Evolutionary conservation across 1,140 invertebrate genomes (phyloP), one percentile per base, ranked within the genome.

Genomic region (Adoxophyes honmai): DNA sequence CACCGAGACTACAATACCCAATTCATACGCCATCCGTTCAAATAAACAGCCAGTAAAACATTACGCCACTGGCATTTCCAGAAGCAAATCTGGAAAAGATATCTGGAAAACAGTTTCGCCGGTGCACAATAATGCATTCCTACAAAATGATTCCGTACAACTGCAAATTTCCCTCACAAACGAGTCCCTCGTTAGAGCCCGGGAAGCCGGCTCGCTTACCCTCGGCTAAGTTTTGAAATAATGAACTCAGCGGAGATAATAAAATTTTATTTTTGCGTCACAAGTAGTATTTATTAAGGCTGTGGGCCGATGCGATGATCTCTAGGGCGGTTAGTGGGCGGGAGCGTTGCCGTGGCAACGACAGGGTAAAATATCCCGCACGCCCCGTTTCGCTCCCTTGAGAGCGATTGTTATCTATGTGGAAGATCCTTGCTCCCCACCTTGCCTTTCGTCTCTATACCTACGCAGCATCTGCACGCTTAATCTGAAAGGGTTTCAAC

Each of bases 401-500:
- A 59, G 64, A 68, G 79, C 54, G 59, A 85, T 88, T 88, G 78
- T 88, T 78, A 88, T 88, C 84, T 81, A 67, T 37, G 42, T 58
- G 61, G 62, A 81, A 82, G 78, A 80, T 75, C 65, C 60, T 42
- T 52, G 56, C 70, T 73, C 81, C 81, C 84, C 79, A 77, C 81
- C 78, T 80, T 75, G 62, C 66, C 68, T 78, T 69, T 67, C 52
- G 44, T 59, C 59, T 55, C 56, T 70, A 64, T 81, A 82, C 77
- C 75, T 82, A 81, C 38, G 57, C 74, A 83, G 70, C 70, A 68
- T 79, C 75, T 64, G 14, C 62, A 33, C 55, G 59, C 66, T 71
- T 84, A 77, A 79, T 77, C 84, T 80, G 68, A 82, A 87, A 82
- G 81, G 57, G 82, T 78, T 85, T 86, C 68, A 77, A 77, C 52